Base-by-base conservation (phyloP, 2,113 vertebrate genomes). In the Myiagra hebetior region DNA sequence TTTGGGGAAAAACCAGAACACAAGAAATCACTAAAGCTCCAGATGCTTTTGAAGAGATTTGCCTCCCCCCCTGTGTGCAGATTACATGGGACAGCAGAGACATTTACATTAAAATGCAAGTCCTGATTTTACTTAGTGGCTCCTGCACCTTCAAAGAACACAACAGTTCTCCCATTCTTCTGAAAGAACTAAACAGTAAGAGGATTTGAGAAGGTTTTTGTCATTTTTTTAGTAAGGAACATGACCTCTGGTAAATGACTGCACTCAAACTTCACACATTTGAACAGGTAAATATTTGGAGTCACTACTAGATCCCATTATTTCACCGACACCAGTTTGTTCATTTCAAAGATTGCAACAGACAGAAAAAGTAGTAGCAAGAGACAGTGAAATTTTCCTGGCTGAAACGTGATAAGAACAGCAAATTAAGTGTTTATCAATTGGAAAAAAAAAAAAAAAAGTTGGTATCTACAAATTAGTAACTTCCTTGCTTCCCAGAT, bases 1-100 rank as follows among this genome's bases (percentile, higher is more conserved):
- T 98, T 98, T 98, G 97, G 91, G 91, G 39, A 97, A 91, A 98
- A 91, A 92, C 47, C 97, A 94, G 82, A 91, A 98, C 80, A 97
- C 42, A 65, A 81, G 41, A 42, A 74, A 97, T 95, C 88, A 97
- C 62, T 94, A 96, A 95, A 97, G 79, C 86, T 94, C 79, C 84
- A 97, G 91, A 96, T 82, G 64, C 30, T 96, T 94, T 85, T 68
- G 9, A 89, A 94, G 83, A 85, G 19, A 92, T 85, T 87, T 93
- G 60, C 85, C 39, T 68, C 88, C 56, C 90, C 89, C 83, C 67
- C 85, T 18, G 46, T 22, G 75, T 22, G 56, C 75, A 92, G 72
- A 93, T 86, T 77, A 91, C 89, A 94, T 56, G 74, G 80, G 93
- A 91, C 72, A 96, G 89, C 85, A 96, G 90, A 95, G 90, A 93